Evolutionary conservation across 2,797 vertebrate species (phyloP).

Genomic region (Sebastes oblongus): DNA sequence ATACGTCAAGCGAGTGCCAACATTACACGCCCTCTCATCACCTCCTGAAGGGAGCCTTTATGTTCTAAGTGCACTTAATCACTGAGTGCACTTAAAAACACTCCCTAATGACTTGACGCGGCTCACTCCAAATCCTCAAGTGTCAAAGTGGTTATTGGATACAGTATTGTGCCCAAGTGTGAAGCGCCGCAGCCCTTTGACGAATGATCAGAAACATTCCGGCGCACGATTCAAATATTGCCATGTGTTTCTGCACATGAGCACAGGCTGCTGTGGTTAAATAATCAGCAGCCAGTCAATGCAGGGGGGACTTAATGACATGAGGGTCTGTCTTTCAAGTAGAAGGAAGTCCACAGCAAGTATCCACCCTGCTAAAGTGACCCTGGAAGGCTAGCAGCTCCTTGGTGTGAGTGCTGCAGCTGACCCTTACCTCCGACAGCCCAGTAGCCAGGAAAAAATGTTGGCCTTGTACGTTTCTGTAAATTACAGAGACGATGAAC

Average conservation of each 20-base stretch:
- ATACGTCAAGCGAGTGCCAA: conserved; percentile 28
- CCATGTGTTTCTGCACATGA: background rate
- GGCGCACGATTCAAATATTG: background rate
- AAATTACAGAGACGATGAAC: too few relatives aligned
- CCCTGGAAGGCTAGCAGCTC: background rate
- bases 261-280: background rate
- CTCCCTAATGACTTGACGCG: conserved; percentile 40
- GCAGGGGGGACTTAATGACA: background rate
- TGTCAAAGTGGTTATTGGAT: conserved; percentile 43
- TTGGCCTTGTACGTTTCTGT: too few relatives aligned
- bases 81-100: conserved; percentile 62
- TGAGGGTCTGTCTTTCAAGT: background rate
- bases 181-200: background rate
- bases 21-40: conserved; percentile 47
- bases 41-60: conserved; percentile 44
- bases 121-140: conserved; percentile 17
- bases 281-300: background rate
- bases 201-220: background rate
- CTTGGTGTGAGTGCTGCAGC: too few relatives aligned
- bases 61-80: conserved; percentile 58
- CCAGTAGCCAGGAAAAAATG: too few relatives aligned
- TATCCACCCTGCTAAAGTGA: background rate
- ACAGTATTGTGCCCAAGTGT: background rate
- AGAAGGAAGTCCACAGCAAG: background rate
- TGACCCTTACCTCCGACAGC: too few relatives aligned